Conservation (phyloP, 2,888 invertebrate genomes). For the Priocnemis perturbator region DNA sequence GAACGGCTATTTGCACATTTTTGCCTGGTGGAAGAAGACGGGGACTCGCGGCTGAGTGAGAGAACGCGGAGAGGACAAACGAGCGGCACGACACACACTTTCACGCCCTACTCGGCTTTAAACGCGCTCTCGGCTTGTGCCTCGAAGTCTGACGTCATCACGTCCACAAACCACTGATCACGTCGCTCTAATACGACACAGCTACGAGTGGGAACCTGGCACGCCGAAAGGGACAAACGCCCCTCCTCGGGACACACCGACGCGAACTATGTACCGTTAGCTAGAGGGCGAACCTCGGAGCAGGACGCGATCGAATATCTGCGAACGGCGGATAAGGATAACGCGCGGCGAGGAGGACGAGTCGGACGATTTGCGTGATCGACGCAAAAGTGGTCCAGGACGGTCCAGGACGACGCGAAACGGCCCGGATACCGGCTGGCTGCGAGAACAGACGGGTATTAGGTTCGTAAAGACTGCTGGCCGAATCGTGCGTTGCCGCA, state of each 20-base stretch:
- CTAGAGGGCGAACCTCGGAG: not conserved
- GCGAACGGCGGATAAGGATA: too few species aligned
- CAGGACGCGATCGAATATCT: too few species aligned
- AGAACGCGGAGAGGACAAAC: constrained; percentile 48
- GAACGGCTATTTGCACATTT: constrained; percentile 61
- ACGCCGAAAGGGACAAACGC: constrained; percentile 24
- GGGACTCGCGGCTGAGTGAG: constrained; percentile 1
- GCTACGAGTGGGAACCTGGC: constrained; percentile 44
- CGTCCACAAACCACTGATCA: constrained; percentile 62
- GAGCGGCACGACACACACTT: constrained; percentile 67
- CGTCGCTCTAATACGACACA: constrained; percentile 57
- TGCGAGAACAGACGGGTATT: too few species aligned
- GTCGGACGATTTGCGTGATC: too few species aligned
- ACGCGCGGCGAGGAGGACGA: too few species aligned
- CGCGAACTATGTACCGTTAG: constrained; percentile 6
- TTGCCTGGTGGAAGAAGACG: constrained; percentile 35
- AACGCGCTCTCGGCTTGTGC: constrained; percentile 68
- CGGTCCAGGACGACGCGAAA: too few species aligned
- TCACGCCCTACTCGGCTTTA: constrained; percentile 72
- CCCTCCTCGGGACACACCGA: constrained; percentile 23
- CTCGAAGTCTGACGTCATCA: constrained; percentile 71
- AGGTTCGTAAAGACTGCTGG: too few species aligned
- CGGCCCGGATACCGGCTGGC: too few species aligned
- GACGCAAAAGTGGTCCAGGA: too few species aligned
- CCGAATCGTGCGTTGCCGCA: too few species aligned